Evolutionary conservation across 2,888 invertebrate genomes (phyloP), one percentile per base, ranked within the genome.

Genomic region (Blastobasis adustella): DNA sequence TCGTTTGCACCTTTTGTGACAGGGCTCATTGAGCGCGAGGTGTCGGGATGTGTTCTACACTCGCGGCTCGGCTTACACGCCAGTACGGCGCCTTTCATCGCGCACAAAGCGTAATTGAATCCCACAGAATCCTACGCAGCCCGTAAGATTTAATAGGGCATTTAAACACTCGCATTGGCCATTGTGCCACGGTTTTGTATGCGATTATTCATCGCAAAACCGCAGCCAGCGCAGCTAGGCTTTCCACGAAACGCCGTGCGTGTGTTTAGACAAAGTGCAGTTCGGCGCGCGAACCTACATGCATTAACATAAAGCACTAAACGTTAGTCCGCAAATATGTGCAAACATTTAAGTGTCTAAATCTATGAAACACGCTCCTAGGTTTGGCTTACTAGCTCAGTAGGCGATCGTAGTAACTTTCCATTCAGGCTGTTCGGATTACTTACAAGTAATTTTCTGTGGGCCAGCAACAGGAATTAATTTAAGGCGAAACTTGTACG

Each of bases 41-140:
- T 88, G 88, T 88, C 79, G 86, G 86, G 88, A 88, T 87, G 86
- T 86, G 76, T 84, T 78, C 77, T 71, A 71, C 76, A 71, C 77
- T 76, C 73, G 72, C 76, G 74, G 80, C 82, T 87, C 85, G 71
- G 82, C 76, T 87, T 87, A 87, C 88, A 77, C 78, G 72, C 76
- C 71, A 73, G 82, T 79, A 79, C 77, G 78, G 78, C 82, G 79
- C 82, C 82, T 88, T 88, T 88, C 87, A 87, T 80, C 83, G 79
- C 66, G 70, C 76, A 87, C 87, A 88, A 88, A 87, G 83, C 83
- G 88, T 87, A 88, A 88, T 88, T 87, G 87, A 88, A 88, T 88
- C 86, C 85, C 81, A 79, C 85, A 83, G 83, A 86, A 85, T 84
- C 85, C 85, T 87, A 86, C 83, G 86, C 81, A 83, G 79, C 69